phyloP scores from a whole-genome alignment of 2,797 vertebrate genomes.

The Podargus strigoides region DNA sequence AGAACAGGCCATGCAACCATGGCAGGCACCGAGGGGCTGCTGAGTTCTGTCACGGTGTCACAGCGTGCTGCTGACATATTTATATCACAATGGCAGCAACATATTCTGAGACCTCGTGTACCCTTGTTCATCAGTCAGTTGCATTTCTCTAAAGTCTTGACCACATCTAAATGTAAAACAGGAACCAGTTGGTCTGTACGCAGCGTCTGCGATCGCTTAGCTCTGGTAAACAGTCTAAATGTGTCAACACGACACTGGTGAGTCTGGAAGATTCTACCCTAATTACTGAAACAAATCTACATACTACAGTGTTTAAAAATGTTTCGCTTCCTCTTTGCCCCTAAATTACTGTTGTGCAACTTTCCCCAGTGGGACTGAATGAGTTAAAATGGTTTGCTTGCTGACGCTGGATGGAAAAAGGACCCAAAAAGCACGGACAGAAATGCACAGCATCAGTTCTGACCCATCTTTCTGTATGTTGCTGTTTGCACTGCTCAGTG shows the following conservation, averaged over 20 bases:
- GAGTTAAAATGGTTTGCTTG: slow-evolving; percentile 12
- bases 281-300: slow-evolving; percentile 57
- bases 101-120: slow-evolving; percentile 7
- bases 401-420: not conserved
- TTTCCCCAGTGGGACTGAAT: not conserved
- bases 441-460: not conserved
- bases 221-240: slow-evolving; percentile 64
- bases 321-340: slow-evolving; percentile 37
- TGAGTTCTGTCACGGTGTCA: fast-evolving
- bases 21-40: fast-evolving
- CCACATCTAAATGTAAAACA: slow-evolving; percentile 60
- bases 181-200: slow-evolving; percentile 57
- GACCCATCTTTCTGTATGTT: not conserved
- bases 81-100: not conserved
- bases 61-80: fast-evolving
- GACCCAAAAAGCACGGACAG: not conserved
- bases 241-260: not conserved
- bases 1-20: fast-evolving
- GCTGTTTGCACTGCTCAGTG: not conserved
- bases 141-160: slow-evolving; percentile 59
- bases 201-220: slow-evolving; percentile 27
- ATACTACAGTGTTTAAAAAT: slow-evolving; percentile 4
- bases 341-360: slow-evolving; percentile 7
- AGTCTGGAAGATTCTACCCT: slow-evolving; percentile 40
- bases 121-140: slow-evolving; percentile 41